Conservation (phyloP, 37 sponge, comb jelly and placozoan species). For the Haliclona indistincta region DNA sequence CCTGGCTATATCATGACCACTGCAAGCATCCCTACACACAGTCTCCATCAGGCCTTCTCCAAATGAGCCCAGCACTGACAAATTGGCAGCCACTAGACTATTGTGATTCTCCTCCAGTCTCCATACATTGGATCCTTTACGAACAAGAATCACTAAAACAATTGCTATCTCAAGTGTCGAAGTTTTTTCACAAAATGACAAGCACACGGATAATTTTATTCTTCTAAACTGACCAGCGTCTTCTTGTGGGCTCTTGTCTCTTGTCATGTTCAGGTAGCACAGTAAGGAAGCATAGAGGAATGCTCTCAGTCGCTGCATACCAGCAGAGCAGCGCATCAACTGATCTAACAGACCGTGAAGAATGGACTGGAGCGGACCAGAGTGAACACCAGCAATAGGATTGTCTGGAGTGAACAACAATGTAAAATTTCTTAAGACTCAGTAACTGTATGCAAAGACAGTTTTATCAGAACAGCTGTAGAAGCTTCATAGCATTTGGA, state of each 20-base stretch:
- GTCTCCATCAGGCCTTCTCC: slow-evolving; percentile 90
- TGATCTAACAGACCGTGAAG: slow-evolving; percentile 51
- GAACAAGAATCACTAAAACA: too few species aligned
- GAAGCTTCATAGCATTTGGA: too few species aligned
- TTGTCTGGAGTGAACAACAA: too few species aligned
- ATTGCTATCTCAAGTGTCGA: too few species aligned
- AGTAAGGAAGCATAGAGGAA: slow-evolving; percentile 78
- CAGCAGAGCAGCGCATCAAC: slow-evolving; percentile 30
- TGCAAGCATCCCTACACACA: slow-evolving; percentile 89
- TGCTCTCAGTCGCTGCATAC: slow-evolving; percentile 52
- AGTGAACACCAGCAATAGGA: slow-evolving; percentile 9
- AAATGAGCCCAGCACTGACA: slow-evolving; percentile 63
- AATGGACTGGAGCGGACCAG: slow-evolving; percentile 63
- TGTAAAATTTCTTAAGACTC: too few species aligned
- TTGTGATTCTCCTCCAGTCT: background rate
- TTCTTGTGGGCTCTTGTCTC: background rate
- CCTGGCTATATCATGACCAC: slow-evolving; percentile 75
- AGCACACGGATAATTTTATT: background rate
- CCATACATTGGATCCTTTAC: background rate
- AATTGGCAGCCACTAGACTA: slow-evolving; percentile 21
- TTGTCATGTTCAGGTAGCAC: slow-evolving; percentile 76
- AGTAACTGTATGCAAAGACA: too few species aligned
- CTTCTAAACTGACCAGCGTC: background rate
- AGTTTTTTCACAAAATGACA: background rate
- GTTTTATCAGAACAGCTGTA: too few species aligned